Evolutionary conservation across 2,797 vertebrate genomes (phyloP).

Genomic region (Champsocephalus gunnari): DNA sequence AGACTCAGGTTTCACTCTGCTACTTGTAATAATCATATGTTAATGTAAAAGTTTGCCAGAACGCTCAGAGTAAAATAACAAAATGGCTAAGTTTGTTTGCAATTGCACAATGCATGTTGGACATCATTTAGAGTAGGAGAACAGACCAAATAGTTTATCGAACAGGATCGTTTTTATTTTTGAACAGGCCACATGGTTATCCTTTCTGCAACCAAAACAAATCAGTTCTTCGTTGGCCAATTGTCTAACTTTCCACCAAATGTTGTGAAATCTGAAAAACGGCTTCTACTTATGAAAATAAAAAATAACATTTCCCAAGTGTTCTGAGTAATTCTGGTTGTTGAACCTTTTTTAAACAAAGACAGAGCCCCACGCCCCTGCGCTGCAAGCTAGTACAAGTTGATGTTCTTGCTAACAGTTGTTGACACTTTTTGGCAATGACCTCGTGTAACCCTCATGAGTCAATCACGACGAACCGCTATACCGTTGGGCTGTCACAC

Average conservation of each 20-base stretch:
- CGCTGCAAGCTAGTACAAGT: slow-evolving; percentile 59
- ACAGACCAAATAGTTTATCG: neutral
- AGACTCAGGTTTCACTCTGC: neutral
- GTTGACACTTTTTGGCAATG: slow-evolving; percentile 60
- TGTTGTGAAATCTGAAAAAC: slow-evolving; percentile 11
- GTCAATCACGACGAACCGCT: slow-evolving; percentile 40
- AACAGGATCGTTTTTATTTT: neutral
- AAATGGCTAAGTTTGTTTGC: neutral
- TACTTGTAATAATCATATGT: no score
- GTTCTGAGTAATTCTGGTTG: slow-evolving; percentile 36
- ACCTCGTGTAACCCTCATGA: slow-evolving; percentile 53
- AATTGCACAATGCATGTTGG: neutral
- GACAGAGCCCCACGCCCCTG: slow-evolving; percentile 31
- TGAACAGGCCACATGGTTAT: neutral
- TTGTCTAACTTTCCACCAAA: neutral
- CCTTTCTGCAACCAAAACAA: slow-evolving; percentile 8
- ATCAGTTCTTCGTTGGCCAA: neutral
- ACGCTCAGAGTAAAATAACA: no score
- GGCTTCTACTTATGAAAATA: slow-evolving; percentile 15
- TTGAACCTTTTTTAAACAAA: slow-evolving; percentile 40
- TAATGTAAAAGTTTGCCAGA: no score
- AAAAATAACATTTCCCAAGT: slow-evolving; percentile 30
- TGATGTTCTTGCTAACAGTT: slow-evolving; percentile 33
- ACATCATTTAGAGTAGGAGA: neutral
- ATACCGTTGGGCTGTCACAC: slow-evolving; percentile 45